Evolutionary conservation across 2,113 vertebrate species (phyloP).

Genomic region (Rhinolophus ferrumequinum): DNA sequence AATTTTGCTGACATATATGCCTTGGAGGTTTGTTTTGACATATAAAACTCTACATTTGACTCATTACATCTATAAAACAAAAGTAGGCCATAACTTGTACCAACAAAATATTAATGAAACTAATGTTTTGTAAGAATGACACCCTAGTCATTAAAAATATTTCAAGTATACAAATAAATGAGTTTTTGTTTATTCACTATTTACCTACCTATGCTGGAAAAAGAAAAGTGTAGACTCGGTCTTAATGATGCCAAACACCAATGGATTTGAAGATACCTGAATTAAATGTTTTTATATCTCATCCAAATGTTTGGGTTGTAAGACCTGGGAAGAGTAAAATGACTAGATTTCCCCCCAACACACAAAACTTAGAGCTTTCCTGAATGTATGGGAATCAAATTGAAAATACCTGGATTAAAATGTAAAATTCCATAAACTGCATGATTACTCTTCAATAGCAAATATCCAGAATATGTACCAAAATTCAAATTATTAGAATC

Average conservation of each 20-base stretch:
- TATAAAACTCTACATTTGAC: background rate
- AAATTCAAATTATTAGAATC: background rate
- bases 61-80: background rate
- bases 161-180: background rate
- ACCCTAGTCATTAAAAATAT: background rate
- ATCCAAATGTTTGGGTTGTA: background rate
- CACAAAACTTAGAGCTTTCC: background rate
- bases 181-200: background rate
- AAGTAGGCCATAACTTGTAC: background rate
- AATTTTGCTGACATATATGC: background rate
- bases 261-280: background rate
- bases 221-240: background rate
- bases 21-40: background rate
- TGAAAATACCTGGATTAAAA: background rate
- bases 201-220: background rate
- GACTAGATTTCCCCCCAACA: fast-evolving
- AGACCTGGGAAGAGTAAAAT: background rate
- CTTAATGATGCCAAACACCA: background rate
- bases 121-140: background rate
- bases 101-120: background rate
- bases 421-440: background rate
- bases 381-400: background rate
- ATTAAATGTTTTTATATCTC: background rate
- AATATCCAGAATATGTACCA: background rate
- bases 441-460: background rate